A percentile compares a stretch with the other conserved stretches of the same genome.
Evolutionary conservation across 2,888 invertebrate species (phyloP).

Genomic region (Ormyrus thymus): DNA sequence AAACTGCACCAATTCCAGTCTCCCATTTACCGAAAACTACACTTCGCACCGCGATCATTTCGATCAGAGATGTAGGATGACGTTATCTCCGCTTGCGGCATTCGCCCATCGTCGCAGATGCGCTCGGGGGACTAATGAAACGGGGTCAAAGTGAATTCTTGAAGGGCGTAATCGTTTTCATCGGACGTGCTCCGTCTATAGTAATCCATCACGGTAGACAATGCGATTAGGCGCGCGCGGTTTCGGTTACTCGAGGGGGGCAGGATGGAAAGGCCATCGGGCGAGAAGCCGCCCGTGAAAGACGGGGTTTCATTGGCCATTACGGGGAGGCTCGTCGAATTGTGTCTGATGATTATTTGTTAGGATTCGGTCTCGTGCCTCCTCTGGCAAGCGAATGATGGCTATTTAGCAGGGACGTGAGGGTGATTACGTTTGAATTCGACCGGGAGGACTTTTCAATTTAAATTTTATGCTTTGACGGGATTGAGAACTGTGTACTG

Average conservation of each 20-base stretch:
- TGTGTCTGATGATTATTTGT: slow-evolving; percentile 4
- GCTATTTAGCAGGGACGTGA: too few relatives aligned
- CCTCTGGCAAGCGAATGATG: too few relatives aligned
- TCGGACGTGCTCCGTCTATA: slow-evolving; percentile 57
- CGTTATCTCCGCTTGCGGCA: neutral
- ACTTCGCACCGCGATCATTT: too few relatives aligned
- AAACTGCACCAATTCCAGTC: too few relatives aligned
- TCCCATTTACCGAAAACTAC: too few relatives aligned
- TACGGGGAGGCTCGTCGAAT: neutral
- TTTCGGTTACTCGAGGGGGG: slow-evolving; percentile 32
- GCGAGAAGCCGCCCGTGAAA: neutral
- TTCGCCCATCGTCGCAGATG: neutral
- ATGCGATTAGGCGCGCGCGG: slow-evolving; percentile 61
- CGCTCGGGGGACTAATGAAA: slow-evolving; percentile 31
- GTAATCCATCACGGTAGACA: slow-evolving; percentile 65
- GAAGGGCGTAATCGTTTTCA: slow-evolving; percentile 58
- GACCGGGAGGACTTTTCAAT: too few relatives aligned
- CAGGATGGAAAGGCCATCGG: neutral
- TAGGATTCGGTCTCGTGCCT: neutral
- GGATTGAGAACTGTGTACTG: too few relatives aligned
- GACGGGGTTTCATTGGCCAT: slow-evolving; percentile 60
- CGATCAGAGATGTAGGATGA: too few relatives aligned
- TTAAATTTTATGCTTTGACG: too few relatives aligned
- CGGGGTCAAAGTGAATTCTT: slow-evolving; percentile 29
- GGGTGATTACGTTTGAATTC: too few relatives aligned